Base-by-base conservation (phyloP, 2,888 invertebrate genomes). In the Pomacea canaliculata region DNA sequence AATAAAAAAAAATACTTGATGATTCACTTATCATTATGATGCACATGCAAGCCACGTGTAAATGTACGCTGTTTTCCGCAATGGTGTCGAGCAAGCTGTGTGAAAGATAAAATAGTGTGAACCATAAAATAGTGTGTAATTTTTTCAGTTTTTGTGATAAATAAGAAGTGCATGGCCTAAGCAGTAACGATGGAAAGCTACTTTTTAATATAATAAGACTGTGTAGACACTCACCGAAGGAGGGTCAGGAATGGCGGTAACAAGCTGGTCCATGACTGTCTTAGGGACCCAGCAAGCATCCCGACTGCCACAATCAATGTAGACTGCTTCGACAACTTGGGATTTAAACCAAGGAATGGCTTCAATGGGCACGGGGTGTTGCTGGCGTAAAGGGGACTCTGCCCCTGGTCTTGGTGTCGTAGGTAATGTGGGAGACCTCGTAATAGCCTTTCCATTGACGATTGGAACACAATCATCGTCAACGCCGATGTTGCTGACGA, bases 311-410 rank as follows among this genome's bases (percentile, higher is more conserved):
- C 87, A 88, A 73, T 89, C 88, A 23, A 89, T 85, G 60, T 85
- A 83, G 18, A 89, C 80, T 3, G 87, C 82, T 69, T 88, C 84
- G 1, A 88, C 74, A 0, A 88, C 80, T 68, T 85, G 78, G 16
- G 85, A 83, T 81, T 89, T 89, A 76, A 85, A 89, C 88, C 89
- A 89, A 63, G 87, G 79, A 0, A 86, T 87, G 9, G 88, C 87
- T 23, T 89, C 88, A 13, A 89, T 78, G 51, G 70, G 71, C 49
- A 66, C 80, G 68, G 23, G 37, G 10, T 68, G 48, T 19, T 68
- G 68, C 5, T 46, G 23, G 8, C 68, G 19, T 7, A 19, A 19
- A n/a, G 13, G 19, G 49, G 37, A 37, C 37, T 23, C 81, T 79
- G 70, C 79, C 81, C n/a, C 74, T 62, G n/a, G 79, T 71, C 9